Conservation (phyloP, 2,888 invertebrate genomes). For the Cryptosula pallasiana region DNA sequence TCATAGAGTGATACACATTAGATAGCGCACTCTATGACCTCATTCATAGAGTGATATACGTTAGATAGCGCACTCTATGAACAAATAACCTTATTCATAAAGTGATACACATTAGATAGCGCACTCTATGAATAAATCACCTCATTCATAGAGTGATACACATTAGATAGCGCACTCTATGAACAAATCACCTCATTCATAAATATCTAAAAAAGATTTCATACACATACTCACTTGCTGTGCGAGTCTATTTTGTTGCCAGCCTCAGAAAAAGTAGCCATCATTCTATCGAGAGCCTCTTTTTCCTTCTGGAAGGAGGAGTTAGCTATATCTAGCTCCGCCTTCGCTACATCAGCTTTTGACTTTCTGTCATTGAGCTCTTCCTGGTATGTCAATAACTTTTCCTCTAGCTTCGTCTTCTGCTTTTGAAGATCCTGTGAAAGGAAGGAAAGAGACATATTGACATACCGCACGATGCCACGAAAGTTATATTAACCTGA, state of each 20-base stretch:
- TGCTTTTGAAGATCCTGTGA: conserved; percentile 63
- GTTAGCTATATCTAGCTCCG: conserved; percentile 73
- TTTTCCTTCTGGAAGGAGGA: conserved; percentile 64
- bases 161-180: too few relatives aligned
- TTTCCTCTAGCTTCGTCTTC: conserved; percentile 65
- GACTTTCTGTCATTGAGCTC: conserved; percentile 26
- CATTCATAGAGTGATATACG: too few relatives aligned
- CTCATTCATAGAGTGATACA: too few relatives aligned
- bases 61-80: too few relatives aligned
- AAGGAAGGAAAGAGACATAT: not conserved
- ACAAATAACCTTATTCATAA: too few relatives aligned
- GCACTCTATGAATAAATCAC: too few relatives aligned
- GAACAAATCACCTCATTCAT: too few relatives aligned
- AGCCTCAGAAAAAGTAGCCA: conserved; percentile 49
- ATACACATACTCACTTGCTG: not conserved
- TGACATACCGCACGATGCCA: too few relatives aligned
- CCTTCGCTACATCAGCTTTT: conserved; percentile 62
- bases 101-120: too few relatives aligned
- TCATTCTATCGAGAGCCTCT: conserved; percentile 63
- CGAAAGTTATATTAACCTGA: too few relatives aligned
- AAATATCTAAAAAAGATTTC: not conserved
- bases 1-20: too few relatives aligned
- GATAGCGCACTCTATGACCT: too few relatives aligned
- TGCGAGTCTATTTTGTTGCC: not conserved
- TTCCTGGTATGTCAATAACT: conserved; percentile 56